A percentile compares a stretch with the other conserved stretches of the same genome.
phyloP scores from a whole-genome alignment of 2,113 vertebrate genomes.

The Xenopus borealis region DNA sequence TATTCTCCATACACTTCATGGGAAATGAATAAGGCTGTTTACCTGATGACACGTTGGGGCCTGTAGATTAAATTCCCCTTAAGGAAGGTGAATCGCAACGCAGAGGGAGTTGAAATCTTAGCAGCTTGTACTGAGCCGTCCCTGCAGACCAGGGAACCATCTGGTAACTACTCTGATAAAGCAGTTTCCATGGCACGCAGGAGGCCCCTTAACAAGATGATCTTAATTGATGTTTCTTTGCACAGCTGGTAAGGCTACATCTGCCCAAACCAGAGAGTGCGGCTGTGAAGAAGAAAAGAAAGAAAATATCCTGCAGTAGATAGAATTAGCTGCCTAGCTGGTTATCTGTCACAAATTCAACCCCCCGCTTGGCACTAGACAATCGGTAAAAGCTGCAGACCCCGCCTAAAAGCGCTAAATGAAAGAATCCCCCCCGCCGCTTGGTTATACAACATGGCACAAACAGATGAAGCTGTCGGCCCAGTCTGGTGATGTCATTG shows the following conservation, averaged over 20 bases:
- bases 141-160: slow-evolving; percentile 35
- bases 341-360: slow-evolving; percentile 10
- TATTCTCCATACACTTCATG: not conserved
- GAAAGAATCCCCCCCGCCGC: not conserved
- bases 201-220: slow-evolving; percentile 36
- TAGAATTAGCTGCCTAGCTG: slow-evolving; percentile 9
- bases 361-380: not conserved
- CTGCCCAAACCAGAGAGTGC: slow-evolving; percentile 20
- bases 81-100: slow-evolving; percentile 35
- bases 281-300: not conserved
- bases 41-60: slow-evolving; percentile 25
- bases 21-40: slow-evolving; percentile 23
- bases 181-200: slow-evolving; percentile 39
- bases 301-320: slow-evolving; percentile 6
- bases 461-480: not conserved
- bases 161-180: slow-evolving; percentile 38
- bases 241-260: slow-evolving; percentile 36
- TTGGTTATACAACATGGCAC: not conserved
- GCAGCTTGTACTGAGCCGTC: slow-evolving; percentile 26
- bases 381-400: slow-evolving; percentile 7
- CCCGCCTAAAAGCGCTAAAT: not conserved
- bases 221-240: slow-evolving; percentile 30
- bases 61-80: slow-evolving; percentile 36
- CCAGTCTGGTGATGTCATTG: not conserved
- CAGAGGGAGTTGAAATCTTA: slow-evolving; percentile 38